These are phyloP conservation scores for Lypha dubia DNA, from an alignment of 2,888 invertebrate species.

Conservation along the genomic window DNA sequence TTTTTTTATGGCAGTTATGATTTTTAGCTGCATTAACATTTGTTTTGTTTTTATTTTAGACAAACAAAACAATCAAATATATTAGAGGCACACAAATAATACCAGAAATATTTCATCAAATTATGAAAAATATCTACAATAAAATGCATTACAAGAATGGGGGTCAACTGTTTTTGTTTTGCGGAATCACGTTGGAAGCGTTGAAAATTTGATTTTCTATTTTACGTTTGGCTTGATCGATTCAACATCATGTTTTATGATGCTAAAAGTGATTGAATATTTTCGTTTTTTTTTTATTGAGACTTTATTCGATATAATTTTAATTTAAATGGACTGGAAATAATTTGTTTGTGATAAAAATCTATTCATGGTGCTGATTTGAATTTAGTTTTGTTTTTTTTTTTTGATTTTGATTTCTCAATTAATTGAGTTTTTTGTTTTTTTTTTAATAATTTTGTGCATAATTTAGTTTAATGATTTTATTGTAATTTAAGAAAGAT, in stretches of 20 bases:
- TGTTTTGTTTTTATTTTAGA: constrained; percentile 2
- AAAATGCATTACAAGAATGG: background rate
- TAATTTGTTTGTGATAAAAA: background rate
- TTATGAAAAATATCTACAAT: background rate
- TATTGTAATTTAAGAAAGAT: background rate
- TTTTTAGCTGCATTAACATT: background rate
- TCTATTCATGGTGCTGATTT: background rate
- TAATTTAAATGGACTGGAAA: background rate
- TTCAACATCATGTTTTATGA: background rate
- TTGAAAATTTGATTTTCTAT: background rate
- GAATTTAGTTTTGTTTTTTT: background rate
- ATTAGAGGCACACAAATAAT: background rate
- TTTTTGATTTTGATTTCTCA: background rate
- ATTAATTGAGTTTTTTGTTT: background rate
- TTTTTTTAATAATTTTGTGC: background rate
- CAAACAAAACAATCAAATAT: background rate
- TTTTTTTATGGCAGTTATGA: constrained; percentile 1
- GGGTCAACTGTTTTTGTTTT: background rate
- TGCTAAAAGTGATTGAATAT: background rate
- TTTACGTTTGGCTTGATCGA: too few species aligned
- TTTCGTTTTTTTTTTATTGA: too few species aligned
- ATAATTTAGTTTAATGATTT: background rate
- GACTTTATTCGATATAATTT: background rate
- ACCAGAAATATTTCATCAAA: background rate
- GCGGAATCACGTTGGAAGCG: too few species aligned